Evolutionary conservation across 2,113 vertebrate species (phyloP), one percentile per base, ranked within the genome.

Genomic region (Galbula dea): DNA sequence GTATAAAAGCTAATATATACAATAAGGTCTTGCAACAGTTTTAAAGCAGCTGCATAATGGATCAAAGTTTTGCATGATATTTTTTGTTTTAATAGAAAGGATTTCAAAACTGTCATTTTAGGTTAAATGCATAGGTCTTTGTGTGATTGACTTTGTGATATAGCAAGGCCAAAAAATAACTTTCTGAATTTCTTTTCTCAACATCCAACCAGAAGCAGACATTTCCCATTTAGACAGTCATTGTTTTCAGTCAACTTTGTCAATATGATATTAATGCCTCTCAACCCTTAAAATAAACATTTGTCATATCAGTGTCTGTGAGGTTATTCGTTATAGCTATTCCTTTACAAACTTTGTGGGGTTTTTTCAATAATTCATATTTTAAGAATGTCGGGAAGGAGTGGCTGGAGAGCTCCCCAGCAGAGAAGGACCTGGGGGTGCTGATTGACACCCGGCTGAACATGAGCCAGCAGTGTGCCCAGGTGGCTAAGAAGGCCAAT

Each of bases 101-200:
- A 96, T 97, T 98, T 96, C 67, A 75, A 97, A 97, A 97, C 83
- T 97, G 96, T 93, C 34, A 95, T 86, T 91, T 97, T 98, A 97
- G 96, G 87, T 97, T 97, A 97, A 95, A 97, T 65, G 90, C 92
- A 3, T 98, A 98, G 97, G 67, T 96, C 96, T 98, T 98, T 97
- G 91, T 98, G 97, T 93, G 96, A 96, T 95, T 97, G 96, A 97
- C 95, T 97, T 98, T 71, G 88, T 97, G 97, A 97, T 95, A 97
- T 97, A 98, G 98, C 96, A 97, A 98, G 97, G 97, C 96, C 97
- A 98, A 97, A 94, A 98, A 97, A 97, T 97, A 98, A 97, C 97
- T 98, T 98, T 98, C 97, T 97, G 97, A 97, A 96, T 96, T 97
- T 96, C 91, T 93, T 91, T 97, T 97, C 96, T 97, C 94, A 83